Conservation (phyloP, 2,797 vertebrate genomes). For the Chelidonichthys spinosus region DNA sequence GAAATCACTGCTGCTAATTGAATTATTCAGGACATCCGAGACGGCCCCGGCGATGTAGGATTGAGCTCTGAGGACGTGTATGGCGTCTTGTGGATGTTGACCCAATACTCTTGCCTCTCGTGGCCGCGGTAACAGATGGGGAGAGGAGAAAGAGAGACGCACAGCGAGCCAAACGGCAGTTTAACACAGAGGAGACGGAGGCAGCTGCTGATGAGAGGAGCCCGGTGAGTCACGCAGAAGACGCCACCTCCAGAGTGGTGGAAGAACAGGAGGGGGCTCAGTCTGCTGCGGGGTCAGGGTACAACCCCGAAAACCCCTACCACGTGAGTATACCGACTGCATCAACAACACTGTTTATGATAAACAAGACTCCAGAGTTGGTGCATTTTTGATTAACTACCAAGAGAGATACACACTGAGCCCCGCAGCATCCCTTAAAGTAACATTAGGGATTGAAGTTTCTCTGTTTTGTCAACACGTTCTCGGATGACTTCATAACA, state of each 20-base stretch:
- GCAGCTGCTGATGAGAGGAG: slow-evolving; percentile 75
- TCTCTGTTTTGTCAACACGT: slow-evolving; percentile 66
- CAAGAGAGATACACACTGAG: slow-evolving; percentile 35
- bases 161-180: slow-evolving; percentile 82
- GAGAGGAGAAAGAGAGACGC: slow-evolving; percentile 87
- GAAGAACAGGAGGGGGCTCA: slow-evolving; percentile 72
- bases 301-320: slow-evolving; percentile 94
- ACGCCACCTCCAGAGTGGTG: slow-evolving; percentile 70
- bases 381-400: slow-evolving; percentile 58
- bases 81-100: slow-evolving; percentile 78
- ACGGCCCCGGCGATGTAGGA: slow-evolving; percentile 69
- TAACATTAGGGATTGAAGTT: slow-evolving; percentile 48
- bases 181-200: slow-evolving; percentile 74
- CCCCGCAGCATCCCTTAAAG: slow-evolving; percentile 65
- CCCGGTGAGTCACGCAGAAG: slow-evolving; percentile 59
- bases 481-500: slow-evolving; percentile 50
- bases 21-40: slow-evolving; percentile 81
- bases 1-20: slow-evolving; percentile 79
- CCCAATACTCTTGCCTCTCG: slow-evolving; percentile 78
- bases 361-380: slow-evolving; percentile 46
- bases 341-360: slow-evolving; percentile 46
- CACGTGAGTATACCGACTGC: slow-evolving; percentile 83
- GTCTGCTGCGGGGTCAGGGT: slow-evolving; percentile 71
- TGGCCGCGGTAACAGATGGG: slow-evolving; percentile 82
- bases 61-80: slow-evolving; percentile 76